Percentiles rank a stretch among this genome's conserved stretches.
Evolutionary conservation across 2,797 vertebrate species (phyloP).

Genomic region (Anguilla anguilla): DNA sequence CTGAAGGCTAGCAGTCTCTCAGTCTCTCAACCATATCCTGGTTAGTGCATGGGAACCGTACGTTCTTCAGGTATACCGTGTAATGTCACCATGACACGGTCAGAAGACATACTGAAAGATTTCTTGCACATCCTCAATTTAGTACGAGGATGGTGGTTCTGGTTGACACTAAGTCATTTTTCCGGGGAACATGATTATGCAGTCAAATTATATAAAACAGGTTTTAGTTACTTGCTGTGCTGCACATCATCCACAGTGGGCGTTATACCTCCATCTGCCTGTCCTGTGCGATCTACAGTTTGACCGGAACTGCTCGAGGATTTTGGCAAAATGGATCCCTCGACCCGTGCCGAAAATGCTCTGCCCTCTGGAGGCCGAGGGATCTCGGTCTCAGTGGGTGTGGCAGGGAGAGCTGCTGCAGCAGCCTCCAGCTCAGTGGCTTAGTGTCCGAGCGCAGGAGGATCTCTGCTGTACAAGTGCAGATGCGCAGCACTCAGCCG

Average conservation of each 20-base stretch:
- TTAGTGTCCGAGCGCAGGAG: conserved; percentile 54
- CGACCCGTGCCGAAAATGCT: not conserved
- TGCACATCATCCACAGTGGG: not conserved
- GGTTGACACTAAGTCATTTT: not conserved
- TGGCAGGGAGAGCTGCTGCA: conserved; percentile 13
- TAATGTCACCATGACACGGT: conserved; percentile 32
- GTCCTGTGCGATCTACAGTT: not conserved
- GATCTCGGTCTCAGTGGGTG: not conserved
- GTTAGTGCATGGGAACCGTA: not conserved
- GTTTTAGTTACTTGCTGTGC: not conserved
- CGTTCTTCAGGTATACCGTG: not conserved
- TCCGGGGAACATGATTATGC: not conserved
- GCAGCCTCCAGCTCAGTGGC: conserved; percentile 38
- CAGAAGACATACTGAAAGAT: conserved; percentile 19
- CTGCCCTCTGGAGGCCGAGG: not conserved
- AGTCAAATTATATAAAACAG: not conserved
- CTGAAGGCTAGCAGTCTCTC: conserved; percentile 5
- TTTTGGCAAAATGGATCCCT: not conserved
- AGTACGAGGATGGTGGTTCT: not conserved
- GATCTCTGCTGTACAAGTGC: conserved; percentile 52
- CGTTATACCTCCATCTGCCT: not conserved
- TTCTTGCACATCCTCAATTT: not conserved
- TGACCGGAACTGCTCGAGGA: not conserved
- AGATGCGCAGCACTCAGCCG: conserved; percentile 38
- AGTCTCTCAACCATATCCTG: not conserved